Base-by-base conservation (phyloP, 2,797 vertebrate genomes). In the Emys orbicularis region DNA sequence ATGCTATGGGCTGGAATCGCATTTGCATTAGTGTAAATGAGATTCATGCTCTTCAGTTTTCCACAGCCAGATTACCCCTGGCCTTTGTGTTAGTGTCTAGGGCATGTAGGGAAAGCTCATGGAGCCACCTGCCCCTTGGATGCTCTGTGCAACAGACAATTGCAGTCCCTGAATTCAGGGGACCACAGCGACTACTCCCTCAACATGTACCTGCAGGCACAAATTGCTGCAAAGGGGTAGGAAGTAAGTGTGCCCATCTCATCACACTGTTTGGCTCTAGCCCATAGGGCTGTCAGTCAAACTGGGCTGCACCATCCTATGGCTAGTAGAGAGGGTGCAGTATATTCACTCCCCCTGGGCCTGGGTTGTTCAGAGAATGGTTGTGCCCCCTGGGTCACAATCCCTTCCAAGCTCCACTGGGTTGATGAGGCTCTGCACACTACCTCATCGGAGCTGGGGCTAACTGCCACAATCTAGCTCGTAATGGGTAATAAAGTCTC, bases 181-280 rank as follows among this genome's bases (percentile, higher is more conserved):
- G 23, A 37, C 3, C 15, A 47, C 37, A 0, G 0, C 1, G 0
- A 0, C 0, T 37, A 15, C 12, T 21, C 57, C 57, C 18, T 18
- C 0, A 0, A 0, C 1, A 16, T 44, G 11, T 49, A 29, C 19
- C 31, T 34, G 41, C 13, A 77, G 19, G 44, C 44, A 23, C 81
- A 3, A 19, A 47, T 18, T 61, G 31, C 41, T 44, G 18, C 29
- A 56, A 41, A 44, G 37, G 9, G 15, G n/a, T 37, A 21, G n/a
- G 11, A 41, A 57, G 37, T 44, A 44, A 53, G 54, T 57, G 53
- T 41, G 1, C n/a, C 52, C 3, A 1, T 80, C 57, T 88, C n/a
- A 37, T 21, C 8, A 52, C 52, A 37, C 19, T 79, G 18, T 77
- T 85, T 83, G 50, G 49, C 49, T 76, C 29, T 37, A 2, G 10